Evolutionary conservation across 2,113 vertebrate genomes (phyloP).

Genomic region (Neolamprologus cancellatus): DNA sequence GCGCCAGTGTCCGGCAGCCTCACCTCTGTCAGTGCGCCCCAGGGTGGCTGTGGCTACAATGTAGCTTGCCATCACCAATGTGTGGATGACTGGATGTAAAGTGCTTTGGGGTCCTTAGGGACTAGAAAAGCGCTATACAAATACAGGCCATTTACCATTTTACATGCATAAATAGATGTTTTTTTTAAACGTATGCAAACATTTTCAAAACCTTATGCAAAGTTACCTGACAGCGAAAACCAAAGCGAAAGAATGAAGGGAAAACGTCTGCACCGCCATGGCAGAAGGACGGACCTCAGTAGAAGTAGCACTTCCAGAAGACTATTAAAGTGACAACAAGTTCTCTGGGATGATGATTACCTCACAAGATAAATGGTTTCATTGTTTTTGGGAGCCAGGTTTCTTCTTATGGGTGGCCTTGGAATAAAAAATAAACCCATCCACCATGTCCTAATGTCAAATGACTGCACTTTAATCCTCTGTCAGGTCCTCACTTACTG

Average conservation of each 20-base stretch:
- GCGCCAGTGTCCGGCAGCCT: no score
- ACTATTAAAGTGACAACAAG: neutral
- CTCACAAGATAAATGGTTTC: slow-evolving; percentile 37
- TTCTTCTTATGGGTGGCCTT: slow-evolving; percentile 27
- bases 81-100: no score
- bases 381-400: neutral
- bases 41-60: no score
- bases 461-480: slow-evolving; percentile 11
- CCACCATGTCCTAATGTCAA: neutral
- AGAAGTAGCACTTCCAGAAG: neutral
- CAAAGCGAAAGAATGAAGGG: neutral
- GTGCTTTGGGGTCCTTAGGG: no score
- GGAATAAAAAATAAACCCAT: slow-evolving; percentile 1
- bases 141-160: neutral
- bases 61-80: no score
- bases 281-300: neutral
- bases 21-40: no score
- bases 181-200: neutral
- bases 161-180: neutral
- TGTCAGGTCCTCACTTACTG: slow-evolving; percentile 29
- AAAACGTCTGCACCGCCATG: neutral
- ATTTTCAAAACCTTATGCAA: neutral
- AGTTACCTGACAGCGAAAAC: neutral
- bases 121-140: no score
- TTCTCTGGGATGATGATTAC: neutral